These are phyloP conservation scores for Lepus americanus DNA, from an alignment of 2,113 vertebrate genomes.

Conservation along the genomic window DNA sequence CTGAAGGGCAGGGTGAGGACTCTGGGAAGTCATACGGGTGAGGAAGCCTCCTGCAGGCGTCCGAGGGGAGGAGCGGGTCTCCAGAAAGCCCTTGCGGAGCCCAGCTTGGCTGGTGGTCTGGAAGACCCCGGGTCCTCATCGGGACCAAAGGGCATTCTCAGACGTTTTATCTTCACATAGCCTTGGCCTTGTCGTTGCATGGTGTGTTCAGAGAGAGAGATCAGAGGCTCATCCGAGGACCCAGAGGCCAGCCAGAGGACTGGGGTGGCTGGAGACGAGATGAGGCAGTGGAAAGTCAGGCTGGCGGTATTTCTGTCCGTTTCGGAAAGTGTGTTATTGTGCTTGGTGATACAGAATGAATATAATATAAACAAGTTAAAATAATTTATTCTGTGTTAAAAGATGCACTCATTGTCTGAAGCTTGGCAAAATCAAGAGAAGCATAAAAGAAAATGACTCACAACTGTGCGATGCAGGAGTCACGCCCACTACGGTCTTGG, in stretches of 20 bases:
- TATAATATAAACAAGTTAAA: not conserved
- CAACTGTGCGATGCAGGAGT: not conserved
- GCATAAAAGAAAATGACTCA: not conserved
- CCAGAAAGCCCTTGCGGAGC: not conserved
- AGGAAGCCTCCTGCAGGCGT: not conserved
- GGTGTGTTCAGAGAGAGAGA: not conserved
- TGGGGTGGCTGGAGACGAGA: too few relatives aligned
- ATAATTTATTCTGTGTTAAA: not conserved
- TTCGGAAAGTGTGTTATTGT: not conserved
- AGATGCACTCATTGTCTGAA: not conserved
- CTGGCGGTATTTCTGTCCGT: not conserved
- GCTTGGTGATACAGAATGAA: not conserved
- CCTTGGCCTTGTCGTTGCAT: not conserved
- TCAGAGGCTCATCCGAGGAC: not conserved
- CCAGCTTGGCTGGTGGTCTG: not conserved
- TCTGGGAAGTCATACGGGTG: not conserved
- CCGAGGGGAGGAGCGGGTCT: not conserved
- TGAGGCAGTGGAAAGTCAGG: too few relatives aligned
- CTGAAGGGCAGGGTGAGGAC: constrained; percentile 20
- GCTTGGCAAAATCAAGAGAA: constrained; percentile 15
- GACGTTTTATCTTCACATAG: fast-evolving
- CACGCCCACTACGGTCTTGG: not conserved
- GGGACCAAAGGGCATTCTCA: not conserved
- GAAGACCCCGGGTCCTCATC: not conserved
- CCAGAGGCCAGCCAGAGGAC: not conserved